These are phyloP conservation scores for Falco columbarius DNA, from an alignment of 2,797 vertebrate species.

Conservation along the genomic window DNA sequence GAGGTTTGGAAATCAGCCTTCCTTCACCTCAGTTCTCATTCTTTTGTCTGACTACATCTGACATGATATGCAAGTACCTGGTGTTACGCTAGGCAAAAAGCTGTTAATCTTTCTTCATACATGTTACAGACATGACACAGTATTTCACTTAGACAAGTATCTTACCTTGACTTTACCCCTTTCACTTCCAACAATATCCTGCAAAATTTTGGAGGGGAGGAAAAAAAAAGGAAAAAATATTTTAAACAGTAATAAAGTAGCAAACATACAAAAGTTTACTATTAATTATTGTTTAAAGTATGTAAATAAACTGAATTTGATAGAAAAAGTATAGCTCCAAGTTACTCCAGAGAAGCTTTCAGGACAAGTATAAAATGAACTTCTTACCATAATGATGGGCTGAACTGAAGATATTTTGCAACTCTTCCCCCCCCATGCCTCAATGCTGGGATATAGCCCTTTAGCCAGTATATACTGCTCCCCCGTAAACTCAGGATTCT, in stretches of 20 bases:
- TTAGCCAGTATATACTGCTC: conserved; percentile 92
- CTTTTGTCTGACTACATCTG: not conserved
- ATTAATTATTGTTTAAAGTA: not conserved
- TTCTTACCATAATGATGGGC: conserved; percentile 88
- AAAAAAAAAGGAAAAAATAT: not conserved
- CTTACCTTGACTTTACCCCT: conserved; percentile 86
- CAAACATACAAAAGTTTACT: not conserved
- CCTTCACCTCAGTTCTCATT: not conserved
- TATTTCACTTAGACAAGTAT: not conserved
- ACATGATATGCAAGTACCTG: not conserved
- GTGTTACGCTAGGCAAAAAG: not conserved
- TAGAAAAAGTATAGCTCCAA: not conserved
- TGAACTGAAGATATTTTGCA: conserved; percentile 89
- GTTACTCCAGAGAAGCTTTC: not conserved
- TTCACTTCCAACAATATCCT: conserved; percentile 82
- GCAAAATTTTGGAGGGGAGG: conserved; percentile 19
- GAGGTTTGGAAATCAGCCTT: not conserved
- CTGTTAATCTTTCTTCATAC: not conserved
- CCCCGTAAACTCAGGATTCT: conserved; percentile 90
- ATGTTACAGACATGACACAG: not conserved
- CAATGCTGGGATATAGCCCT: conserved; percentile 86
- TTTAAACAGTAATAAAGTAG: not conserved
- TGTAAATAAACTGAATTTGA: not conserved
- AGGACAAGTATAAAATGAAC: not conserved
- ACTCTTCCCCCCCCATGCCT: conserved; percentile 89